Conservation (phyloP, 2,113 vertebrate genomes). For the Petromus typicus region DNA sequence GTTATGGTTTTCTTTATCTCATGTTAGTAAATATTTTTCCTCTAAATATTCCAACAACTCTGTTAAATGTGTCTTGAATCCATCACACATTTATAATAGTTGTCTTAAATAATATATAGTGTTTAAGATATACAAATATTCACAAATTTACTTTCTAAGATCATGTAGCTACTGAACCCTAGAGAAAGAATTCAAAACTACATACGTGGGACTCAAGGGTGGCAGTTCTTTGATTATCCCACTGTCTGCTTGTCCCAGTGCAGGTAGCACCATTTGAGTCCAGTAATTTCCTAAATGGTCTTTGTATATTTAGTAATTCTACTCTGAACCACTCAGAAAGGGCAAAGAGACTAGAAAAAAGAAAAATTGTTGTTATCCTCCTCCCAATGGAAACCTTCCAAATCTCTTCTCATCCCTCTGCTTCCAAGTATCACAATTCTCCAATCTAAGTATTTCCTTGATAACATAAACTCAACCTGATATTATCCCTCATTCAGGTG, state of each 20-base stretch:
- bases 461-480: neutral
- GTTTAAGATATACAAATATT: neutral
- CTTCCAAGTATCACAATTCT: neutral
- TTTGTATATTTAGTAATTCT: neutral
- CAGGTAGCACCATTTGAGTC: rapidly evolving
- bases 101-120: neutral
- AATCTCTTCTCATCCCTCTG: neutral
- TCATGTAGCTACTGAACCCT: neutral
- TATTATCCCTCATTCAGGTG: neutral
- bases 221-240: neutral
- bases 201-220: neutral
- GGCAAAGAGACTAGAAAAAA: rapidly evolving
- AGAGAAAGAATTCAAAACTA: neutral
- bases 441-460: neutral
- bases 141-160: neutral
- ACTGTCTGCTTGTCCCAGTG: rapidly evolving
- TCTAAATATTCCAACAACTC: neutral
- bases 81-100: neutral
- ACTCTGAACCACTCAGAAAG: neutral
- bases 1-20: neutral
- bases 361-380: neutral
- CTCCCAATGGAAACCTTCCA: neutral
- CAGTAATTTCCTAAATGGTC: neutral
- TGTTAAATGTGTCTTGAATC: neutral
- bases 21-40: neutral